Percentiles rank a stretch among this genome's conserved stretches.
Conservation (phyloP, 37 sponge, comb jelly and placozoan species). For the Aplysina aerophoba region DNA sequence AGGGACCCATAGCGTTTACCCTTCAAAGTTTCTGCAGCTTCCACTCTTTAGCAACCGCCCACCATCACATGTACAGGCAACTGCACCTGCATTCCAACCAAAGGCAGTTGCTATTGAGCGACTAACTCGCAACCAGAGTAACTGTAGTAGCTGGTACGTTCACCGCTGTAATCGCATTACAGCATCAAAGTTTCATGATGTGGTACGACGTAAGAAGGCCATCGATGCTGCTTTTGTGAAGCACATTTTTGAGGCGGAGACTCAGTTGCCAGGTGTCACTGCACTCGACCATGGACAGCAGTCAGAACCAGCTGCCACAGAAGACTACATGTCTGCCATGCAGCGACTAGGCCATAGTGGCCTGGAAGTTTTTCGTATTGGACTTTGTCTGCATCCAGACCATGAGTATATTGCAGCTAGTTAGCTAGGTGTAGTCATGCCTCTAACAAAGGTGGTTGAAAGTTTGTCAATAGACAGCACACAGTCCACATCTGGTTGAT, state of each 20-base stretch:
- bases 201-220: background rate
- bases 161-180: constrained; percentile 8
- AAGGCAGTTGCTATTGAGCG: background rate
- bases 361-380: background rate
- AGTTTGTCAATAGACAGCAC: constrained; percentile 10
- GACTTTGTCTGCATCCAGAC: constrained; percentile 8
- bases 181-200: constrained; percentile 5
- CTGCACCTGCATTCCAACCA: constrained; percentile 8
- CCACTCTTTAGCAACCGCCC: background rate
- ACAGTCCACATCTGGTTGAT: constrained; percentile 21
- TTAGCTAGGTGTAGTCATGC: too few species aligned
- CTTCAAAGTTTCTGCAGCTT: constrained; percentile 7
- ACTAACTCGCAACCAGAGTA: constrained; percentile 3
- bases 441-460: background rate
- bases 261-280: background rate
- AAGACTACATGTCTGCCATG: constrained; percentile 3
- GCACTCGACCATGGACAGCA: too few species aligned
- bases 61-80: background rate
- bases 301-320: constrained; percentile 12
- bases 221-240: background rate
- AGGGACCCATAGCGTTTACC: too few species aligned
- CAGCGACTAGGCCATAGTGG: constrained; percentile 4
- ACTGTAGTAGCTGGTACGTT: background rate
- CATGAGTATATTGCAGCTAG: constrained; percentile 3
- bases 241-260: constrained; percentile 3